Conservation (phyloP, 2,888 invertebrate genomes). For the Phorcus lineatus region DNA sequence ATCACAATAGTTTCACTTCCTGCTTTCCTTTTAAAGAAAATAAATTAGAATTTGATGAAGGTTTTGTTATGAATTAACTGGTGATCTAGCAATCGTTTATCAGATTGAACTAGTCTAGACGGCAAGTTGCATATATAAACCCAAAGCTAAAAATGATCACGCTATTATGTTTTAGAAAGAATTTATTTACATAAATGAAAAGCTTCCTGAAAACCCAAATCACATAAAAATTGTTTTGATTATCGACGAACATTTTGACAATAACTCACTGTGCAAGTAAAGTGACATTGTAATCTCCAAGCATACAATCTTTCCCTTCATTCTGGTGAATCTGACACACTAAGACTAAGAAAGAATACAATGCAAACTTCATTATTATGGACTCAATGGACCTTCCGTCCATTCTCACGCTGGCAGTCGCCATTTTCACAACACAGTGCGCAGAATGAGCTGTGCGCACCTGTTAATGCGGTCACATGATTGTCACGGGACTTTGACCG, state of each 20-base stretch:
- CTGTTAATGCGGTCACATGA: constrained; percentile 28
- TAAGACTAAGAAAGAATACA: neutral
- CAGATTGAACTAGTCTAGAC: too few species aligned
- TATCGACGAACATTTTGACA: neutral
- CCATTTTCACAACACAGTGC: constrained; percentile 28
- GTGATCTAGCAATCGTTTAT: too few species aligned
- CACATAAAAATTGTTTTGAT: neutral
- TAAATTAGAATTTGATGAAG: too few species aligned
- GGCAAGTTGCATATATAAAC: too few species aligned
- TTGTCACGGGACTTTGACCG: constrained; percentile 31
- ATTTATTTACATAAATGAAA: too few species aligned
- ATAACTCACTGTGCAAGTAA: constrained; percentile 24
- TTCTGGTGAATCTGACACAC: neutral
- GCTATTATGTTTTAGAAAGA: too few species aligned
- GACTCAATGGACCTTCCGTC: neutral
- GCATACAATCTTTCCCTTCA: constrained; percentile 14
- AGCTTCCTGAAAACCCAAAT: neutral
- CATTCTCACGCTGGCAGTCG: constrained; percentile 20
- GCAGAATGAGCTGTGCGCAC: constrained; percentile 16
- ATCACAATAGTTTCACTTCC: too few species aligned
- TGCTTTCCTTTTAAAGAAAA: too few species aligned
- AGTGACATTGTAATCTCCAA: constrained; percentile 24
- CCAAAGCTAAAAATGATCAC: too few species aligned
- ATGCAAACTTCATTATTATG: neutral
- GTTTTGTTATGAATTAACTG: too few species aligned